Evolutionary conservation across 2,113 vertebrate genomes (phyloP).

Genomic region (Engystomops pustulosus): DNA sequence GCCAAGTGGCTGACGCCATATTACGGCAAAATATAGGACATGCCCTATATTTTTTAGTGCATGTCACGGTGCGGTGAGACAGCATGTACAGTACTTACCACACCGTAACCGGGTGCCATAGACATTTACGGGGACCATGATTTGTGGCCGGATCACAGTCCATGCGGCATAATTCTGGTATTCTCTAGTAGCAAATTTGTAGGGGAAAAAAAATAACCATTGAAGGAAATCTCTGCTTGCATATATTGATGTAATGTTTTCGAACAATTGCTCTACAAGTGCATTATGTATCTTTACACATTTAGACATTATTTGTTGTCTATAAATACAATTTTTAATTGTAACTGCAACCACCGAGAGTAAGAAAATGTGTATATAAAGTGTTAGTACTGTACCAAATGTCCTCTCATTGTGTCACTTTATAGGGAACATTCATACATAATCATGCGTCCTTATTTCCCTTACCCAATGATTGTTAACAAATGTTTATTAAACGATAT

Average conservation of each 20-base stretch:
- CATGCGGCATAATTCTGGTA: not conserved
- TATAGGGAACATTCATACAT: conserved; percentile 35
- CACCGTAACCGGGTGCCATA: too few species aligned
- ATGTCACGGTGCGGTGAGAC: too few species aligned
- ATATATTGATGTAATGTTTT: not conserved
- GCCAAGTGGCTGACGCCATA: too few species aligned
- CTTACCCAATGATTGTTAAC: not conserved
- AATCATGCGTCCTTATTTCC: conserved; percentile 44
- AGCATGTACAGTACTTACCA: too few species aligned
- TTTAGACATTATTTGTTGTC: too few species aligned
- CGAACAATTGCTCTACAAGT: not conserved
- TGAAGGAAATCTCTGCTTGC: not conserved
- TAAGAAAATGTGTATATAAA: not conserved
- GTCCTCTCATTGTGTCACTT: not conserved
- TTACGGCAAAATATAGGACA: too few species aligned
- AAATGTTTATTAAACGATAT: conserved; percentile 42
- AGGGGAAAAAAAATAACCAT: too few species aligned
- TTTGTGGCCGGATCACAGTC: too few species aligned
- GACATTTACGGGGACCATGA: too few species aligned
- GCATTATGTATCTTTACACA: not conserved
- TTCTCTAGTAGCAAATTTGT: too few species aligned
- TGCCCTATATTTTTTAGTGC: too few species aligned
- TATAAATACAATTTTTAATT: too few species aligned
- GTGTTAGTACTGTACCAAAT: not conserved
- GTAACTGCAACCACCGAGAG: not conserved